phyloP scores from a whole-genome alignment of 1,140 invertebrate genomes.

The Sarcophaga peregrina region DNA sequence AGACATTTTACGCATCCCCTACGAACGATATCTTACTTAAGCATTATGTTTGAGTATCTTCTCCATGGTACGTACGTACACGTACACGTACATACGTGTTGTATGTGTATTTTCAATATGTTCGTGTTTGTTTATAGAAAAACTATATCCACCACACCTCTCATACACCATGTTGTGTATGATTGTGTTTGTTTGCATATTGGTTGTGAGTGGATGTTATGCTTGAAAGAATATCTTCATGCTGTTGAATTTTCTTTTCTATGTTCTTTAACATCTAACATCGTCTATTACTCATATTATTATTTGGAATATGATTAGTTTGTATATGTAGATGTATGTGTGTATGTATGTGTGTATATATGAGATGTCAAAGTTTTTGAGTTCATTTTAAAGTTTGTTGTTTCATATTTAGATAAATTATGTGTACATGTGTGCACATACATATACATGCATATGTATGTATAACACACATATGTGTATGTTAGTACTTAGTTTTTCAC shows the following conservation, averaged over 20 bases:
- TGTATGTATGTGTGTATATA: no score
- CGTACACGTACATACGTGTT: background rate
- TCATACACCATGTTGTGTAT: background rate
- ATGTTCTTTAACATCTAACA: background rate
- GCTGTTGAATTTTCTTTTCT: background rate
- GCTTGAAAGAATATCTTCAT: no score
- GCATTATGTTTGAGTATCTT: no score
- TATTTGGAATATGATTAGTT: slow-evolving; percentile 12
- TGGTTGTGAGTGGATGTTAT: no score
- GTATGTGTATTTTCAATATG: background rate
- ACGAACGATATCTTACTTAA: background rate
- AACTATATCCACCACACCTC: no score
- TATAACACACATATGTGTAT: background rate
- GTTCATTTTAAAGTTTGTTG: slow-evolving; percentile 18
- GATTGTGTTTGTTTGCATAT: background rate
- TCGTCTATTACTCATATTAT: background rate
- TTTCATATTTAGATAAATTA: slow-evolving; percentile 2
- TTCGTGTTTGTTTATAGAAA: no score
- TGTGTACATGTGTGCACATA: background rate
- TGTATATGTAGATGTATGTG: background rate
- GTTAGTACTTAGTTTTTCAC: background rate
- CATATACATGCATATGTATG: background rate
- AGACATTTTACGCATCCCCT: background rate
- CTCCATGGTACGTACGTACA: background rate
- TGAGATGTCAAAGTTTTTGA: slow-evolving; percentile 13